Percentiles rank a stretch among this genome's conserved stretches.
Conservation (phyloP, 2,797 vertebrate species). For the Mastacembelus armatus region DNA sequence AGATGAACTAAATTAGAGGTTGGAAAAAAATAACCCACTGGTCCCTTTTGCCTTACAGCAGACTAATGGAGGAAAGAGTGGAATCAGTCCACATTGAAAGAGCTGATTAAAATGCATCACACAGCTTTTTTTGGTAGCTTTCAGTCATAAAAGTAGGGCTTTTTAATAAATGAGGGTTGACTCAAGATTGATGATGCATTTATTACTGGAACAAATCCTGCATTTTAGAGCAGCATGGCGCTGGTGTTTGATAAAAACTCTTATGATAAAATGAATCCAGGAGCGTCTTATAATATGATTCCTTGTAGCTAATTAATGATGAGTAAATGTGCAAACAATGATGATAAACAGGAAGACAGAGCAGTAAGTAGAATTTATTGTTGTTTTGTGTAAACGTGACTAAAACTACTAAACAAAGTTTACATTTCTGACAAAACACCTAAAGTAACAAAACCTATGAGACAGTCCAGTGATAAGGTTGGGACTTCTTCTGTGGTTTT, state of each 20-base stretch:
- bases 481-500: conserved; percentile 37
- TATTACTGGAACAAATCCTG: conserved; percentile 28
- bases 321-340: no score
- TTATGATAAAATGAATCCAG: no score
- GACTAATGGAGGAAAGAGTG: conserved; percentile 13
- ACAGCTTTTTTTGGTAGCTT: conserved; percentile 53
- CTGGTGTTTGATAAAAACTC: conserved; percentile 1
- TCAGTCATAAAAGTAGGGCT: conserved; percentile 54
- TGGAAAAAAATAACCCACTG: conserved; percentile 14
- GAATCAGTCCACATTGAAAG: conserved; percentile 26
- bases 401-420: not conserved
- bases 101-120: conserved; percentile 59
- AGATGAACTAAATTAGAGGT: conserved; percentile 49
- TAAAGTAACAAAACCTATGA: not conserved
- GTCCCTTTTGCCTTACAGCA: conserved; percentile 29
- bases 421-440: not conserved
- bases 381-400: not conserved
- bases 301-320: not conserved
- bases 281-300: not conserved
- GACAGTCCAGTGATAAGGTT: not conserved
- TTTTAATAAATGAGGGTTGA: conserved; percentile 49
- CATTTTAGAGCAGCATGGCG: conserved; percentile 28
- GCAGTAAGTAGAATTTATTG: not conserved
- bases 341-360: no score
- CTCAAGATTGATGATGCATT: conserved; percentile 50